Percentiles rank a stretch among this genome's conserved stretches.
Conservation (phyloP, 2,888 invertebrate species). For the Mimas tiliae region DNA sequence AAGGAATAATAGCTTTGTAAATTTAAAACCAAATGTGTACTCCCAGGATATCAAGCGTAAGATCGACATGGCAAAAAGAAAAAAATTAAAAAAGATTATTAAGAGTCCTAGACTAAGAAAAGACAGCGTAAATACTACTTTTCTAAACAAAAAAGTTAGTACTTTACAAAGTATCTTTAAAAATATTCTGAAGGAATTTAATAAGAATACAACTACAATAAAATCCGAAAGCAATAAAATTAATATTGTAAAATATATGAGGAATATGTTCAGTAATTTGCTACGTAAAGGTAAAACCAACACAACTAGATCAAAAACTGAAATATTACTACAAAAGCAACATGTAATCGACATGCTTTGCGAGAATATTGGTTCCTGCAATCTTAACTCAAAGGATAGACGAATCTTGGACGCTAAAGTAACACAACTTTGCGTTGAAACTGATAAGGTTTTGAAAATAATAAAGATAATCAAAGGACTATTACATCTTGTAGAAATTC, state of each 20-base stretch:
- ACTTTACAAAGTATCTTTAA: constrained; percentile 40
- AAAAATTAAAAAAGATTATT: constrained; percentile 42
- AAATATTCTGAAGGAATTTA: constrained; percentile 39
- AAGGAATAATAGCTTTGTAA: not conserved
- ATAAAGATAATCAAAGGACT: constrained; percentile 65
- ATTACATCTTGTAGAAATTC: constrained; percentile 49
- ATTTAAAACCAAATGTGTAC: constrained; percentile 27
- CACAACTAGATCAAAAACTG: constrained; percentile 33
- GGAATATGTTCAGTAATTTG: constrained; percentile 57
- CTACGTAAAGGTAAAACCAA: constrained; percentile 44
- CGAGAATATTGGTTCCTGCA: constrained; percentile 56
- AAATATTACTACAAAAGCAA: constrained; percentile 42
- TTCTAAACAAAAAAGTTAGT: constrained; percentile 32
- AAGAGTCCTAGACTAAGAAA: constrained; percentile 35
- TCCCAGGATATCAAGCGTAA: constrained; percentile 34
- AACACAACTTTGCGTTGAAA: constrained; percentile 56
- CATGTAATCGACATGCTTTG: constrained; percentile 58
- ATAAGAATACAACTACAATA: constrained; percentile 37
- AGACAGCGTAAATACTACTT: constrained; percentile 27
- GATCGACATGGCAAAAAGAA: constrained; percentile 38
- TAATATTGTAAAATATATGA: constrained; percentile 55
- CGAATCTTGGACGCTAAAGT: constrained; percentile 53
- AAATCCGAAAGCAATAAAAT: constrained; percentile 41
- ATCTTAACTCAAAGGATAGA: constrained; percentile 46
- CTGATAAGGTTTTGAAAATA: constrained; percentile 55